phyloP scores from a whole-genome alignment of 2,797 vertebrate genomes.

The Sebastes flavidus region DNA sequence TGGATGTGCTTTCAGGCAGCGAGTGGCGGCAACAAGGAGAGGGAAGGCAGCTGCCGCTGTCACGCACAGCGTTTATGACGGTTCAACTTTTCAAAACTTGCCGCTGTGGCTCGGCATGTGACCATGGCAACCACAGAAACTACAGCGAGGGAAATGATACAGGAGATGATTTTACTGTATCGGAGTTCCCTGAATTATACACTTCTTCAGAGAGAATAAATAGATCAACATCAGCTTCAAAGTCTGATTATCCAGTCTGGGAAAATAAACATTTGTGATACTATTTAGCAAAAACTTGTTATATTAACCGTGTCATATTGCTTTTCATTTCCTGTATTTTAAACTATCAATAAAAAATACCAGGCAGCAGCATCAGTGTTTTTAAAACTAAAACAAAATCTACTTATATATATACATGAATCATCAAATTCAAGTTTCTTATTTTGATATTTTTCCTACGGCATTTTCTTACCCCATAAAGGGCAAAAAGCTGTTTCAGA shows the following conservation, averaged over 20 bases:
- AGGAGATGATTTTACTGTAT: neutral
- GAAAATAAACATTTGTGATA: neutral
- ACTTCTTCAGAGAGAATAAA: neutral
- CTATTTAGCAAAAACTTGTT: neutral
- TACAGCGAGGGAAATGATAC: neutral
- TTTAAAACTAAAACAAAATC: neutral
- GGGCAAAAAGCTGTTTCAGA: neutral
- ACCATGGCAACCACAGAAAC: neutral
- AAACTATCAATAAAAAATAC: neutral
- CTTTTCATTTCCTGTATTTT: too few species aligned
- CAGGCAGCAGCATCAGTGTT: neutral
- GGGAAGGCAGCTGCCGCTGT: neutral
- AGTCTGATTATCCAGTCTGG: neutral
- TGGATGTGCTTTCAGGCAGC: neutral
- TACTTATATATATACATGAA: neutral
- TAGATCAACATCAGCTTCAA: neutral
- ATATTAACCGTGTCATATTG: neutral
- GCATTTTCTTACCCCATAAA: neutral
- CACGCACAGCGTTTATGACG: neutral
- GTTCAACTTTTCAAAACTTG: neutral
- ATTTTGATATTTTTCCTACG: neutral
- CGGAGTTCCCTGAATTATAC: neutral
- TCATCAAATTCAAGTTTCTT: neutral
- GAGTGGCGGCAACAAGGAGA: neutral
- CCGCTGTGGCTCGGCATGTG: rapidly evolving